A percentile compares a stretch with the other conserved stretches of the same genome.
These are phyloP conservation scores for Crotophaga sulcirostris DNA, from an alignment of 2,113 vertebrate genomes.

Conservation along the genomic window DNA sequence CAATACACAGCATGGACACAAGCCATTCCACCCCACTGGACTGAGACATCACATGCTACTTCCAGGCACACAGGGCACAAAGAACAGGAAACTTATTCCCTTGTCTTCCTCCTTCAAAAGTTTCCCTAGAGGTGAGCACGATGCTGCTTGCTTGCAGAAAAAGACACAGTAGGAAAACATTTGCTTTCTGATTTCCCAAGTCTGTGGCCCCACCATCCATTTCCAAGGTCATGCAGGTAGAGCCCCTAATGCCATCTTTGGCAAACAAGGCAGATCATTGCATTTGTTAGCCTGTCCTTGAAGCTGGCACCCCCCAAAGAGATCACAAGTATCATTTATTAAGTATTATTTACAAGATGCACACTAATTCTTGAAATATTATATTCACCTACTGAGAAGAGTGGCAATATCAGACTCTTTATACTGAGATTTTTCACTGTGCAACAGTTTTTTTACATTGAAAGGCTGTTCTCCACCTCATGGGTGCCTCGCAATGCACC, in stretches of 20 bases:
- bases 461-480: neutral
- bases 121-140: neutral
- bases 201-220: accelerated
- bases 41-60: too few species aligned
- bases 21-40: neutral
- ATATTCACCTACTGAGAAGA: neutral
- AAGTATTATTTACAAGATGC: neutral
- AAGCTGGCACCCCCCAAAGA: neutral
- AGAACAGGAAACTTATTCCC: neutral
- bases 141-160: neutral
- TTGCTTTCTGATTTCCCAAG: neutral
- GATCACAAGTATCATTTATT: neutral
- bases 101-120: neutral
- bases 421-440: accelerated
- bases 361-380: neutral
- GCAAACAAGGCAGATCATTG: neutral
- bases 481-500: neutral
- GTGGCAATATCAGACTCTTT: neutral
- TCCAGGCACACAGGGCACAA: neutral
- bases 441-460: neutral
- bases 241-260: accelerated
- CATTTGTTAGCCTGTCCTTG: neutral
- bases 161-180: neutral
- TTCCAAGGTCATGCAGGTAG: neutral
- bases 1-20: neutral